Percentiles rank a stretch among this genome's conserved stretches.
These are phyloP conservation scores for Dromaius novaehollandiae DNA, from an alignment of 2,113 vertebrate genomes.

Conservation along the genomic window DNA sequence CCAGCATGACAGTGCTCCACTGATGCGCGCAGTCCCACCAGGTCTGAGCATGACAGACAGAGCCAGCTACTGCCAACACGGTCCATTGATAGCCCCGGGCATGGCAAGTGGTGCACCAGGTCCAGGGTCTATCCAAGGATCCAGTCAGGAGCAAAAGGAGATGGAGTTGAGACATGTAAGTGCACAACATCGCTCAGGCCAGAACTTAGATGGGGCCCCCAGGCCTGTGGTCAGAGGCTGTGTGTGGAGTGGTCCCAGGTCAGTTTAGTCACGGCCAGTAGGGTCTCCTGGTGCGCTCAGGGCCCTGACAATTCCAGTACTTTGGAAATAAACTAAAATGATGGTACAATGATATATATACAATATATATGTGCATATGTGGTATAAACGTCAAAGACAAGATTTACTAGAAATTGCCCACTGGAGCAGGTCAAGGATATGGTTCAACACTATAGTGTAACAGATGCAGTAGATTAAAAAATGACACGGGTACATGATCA, in stretches of 20 bases:
- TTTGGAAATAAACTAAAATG: not conserved
- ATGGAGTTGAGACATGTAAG: not conserved
- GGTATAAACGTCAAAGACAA: not conserved
- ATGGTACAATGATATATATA: not conserved
- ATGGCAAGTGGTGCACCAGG: not conserved
- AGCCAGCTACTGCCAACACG: not conserved
- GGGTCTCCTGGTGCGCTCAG: not conserved
- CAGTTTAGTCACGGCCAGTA: not conserved
- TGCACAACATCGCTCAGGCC: not conserved
- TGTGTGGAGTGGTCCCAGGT: not conserved
- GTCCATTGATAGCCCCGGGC: not conserved
- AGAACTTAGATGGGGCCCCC: fast-evolving
- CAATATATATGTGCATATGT: no score
- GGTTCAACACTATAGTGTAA: not conserved
- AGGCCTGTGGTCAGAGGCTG: fast-evolving
- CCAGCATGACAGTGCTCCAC: not conserved
- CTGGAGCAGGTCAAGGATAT: not conserved
- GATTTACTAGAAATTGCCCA: not conserved
- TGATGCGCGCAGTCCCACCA: fast-evolving
- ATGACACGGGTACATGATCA: not conserved
- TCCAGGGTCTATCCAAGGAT: no score
- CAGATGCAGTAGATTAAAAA: not conserved
- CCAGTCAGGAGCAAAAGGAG: not conserved
- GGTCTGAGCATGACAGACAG: not conserved
- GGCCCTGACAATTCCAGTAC: not conserved